Base-by-base conservation (phyloP, 1,140 invertebrate species). In the Aphis gossypii region DNA sequence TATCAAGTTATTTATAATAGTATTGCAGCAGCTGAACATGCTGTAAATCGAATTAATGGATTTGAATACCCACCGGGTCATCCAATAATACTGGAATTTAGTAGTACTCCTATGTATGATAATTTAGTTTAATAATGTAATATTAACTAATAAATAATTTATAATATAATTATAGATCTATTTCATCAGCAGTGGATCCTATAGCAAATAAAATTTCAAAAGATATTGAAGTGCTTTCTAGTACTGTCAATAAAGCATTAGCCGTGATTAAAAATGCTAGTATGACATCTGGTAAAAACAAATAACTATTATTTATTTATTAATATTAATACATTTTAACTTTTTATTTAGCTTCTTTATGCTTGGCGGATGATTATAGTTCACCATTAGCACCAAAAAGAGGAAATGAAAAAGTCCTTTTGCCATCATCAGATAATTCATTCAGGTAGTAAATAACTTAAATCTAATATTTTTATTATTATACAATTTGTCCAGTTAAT, bases 51-150 rank as follows among this genome's bases (percentile, higher is more conserved):
- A 95, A 96, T 98, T 44, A 97, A 98, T 95, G 97, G 97, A 1
- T 97, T 98, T 95, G 98, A 98, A 95, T 98, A 98, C 95, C 98
- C 98, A 1, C 97, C 97, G 21, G 98, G 98, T 25, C 97, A 97
- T 94, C 96, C 97, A 76, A 96, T 98, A 94, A 97, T 97, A n/a
- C 30, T 93, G 82, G 92, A 93, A 83, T 93, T 54, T 18, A 86
- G 48, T 86, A 93, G 18, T 84, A 41, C 91, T 92, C 25, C 82
- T 38, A n/a, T 93, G 92, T 93, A 84, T 56, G 92, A 30, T 54
- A n/a, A 89, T 88, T 35, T 87, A 25, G 0, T 89, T 18, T 89
- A 48, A 48, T 35, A 51, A 9, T 48, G 8, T 35, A n/a, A 48
- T 48, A 89, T 89, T 89, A 54, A 54, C 21, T 23, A 54, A 88